Conservation (phyloP, 2,113 vertebrate genomes). For the Sceloporus tristichus region DNA sequence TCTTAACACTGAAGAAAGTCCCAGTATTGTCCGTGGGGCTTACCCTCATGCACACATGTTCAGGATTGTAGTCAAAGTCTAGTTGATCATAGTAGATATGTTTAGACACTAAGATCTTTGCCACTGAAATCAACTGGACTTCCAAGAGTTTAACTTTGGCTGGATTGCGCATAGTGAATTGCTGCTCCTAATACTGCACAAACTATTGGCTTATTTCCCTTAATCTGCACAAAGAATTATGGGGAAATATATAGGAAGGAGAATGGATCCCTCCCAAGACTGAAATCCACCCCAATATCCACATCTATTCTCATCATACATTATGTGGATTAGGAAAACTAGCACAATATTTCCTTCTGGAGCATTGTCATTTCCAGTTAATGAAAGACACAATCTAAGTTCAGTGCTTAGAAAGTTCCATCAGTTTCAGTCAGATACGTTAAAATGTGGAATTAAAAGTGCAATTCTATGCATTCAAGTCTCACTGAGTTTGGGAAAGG, state of each 20-base stretch:
- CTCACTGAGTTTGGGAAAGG: neutral
- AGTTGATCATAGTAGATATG: neutral
- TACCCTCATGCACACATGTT: neutral
- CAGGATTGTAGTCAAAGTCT: neutral
- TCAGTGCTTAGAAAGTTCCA: neutral
- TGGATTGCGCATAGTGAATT: neutral
- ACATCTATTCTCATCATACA: neutral
- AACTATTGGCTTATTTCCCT: too few species aligned
- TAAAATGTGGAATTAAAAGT: neutral
- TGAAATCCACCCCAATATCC: neutral
- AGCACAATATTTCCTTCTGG: neutral
- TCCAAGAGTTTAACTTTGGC: neutral
- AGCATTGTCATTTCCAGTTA: neutral
- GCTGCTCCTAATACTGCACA: neutral
- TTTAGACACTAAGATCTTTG: neutral
- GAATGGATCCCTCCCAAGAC: too few species aligned
- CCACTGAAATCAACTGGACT: neutral
- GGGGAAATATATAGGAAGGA: too few species aligned
- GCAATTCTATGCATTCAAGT: neutral
- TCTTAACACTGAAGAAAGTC: neutral
- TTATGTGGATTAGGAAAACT: neutral
- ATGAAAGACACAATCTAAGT: neutral
- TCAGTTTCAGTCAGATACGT: neutral
- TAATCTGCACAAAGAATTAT: too few species aligned
- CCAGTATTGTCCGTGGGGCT: neutral